Conservation (phyloP, 2,888 invertebrate genomes). For the Stenodema calcarata region DNA sequence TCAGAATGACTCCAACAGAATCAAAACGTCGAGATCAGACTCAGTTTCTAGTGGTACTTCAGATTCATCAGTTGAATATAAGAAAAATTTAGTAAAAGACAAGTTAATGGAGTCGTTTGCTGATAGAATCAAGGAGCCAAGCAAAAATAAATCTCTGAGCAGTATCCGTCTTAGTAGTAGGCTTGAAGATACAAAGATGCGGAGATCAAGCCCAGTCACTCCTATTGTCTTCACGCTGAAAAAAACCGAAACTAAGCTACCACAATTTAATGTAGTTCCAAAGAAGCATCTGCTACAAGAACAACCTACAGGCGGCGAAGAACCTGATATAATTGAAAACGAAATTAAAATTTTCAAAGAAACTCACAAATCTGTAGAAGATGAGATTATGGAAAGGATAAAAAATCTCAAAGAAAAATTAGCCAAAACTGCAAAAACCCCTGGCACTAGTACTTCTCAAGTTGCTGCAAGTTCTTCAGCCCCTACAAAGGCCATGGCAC, state of each 20-base stretch:
- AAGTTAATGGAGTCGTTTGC: constrained; percentile 1
- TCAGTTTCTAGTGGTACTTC: neutral
- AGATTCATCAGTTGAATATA: neutral
- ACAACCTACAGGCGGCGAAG: neutral
- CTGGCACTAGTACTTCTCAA: neutral
- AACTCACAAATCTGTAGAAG: neutral
- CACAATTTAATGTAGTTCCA: neutral
- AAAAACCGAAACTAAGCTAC: neutral
- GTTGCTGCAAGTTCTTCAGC: neutral
- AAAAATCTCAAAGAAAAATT: neutral
- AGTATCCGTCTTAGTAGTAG: constrained; percentile 28
- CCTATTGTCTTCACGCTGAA: constrained; percentile 11
- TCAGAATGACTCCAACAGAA: neutral
- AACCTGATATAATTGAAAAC: neutral
- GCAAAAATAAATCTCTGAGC: constrained; percentile 11
- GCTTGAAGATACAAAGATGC: constrained; percentile 28
- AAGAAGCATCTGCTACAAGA: neutral
- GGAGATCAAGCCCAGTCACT: neutral
- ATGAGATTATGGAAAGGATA: neutral
- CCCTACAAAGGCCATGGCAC: neutral
- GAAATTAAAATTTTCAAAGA: neutral
- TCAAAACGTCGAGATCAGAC: neutral
- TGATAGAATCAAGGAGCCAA: neutral
- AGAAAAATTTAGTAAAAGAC: neutral
- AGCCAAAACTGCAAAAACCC: neutral